phyloP scores from a whole-genome alignment of 2,797 vertebrate genomes.

The Myotis pilosus region DNA sequence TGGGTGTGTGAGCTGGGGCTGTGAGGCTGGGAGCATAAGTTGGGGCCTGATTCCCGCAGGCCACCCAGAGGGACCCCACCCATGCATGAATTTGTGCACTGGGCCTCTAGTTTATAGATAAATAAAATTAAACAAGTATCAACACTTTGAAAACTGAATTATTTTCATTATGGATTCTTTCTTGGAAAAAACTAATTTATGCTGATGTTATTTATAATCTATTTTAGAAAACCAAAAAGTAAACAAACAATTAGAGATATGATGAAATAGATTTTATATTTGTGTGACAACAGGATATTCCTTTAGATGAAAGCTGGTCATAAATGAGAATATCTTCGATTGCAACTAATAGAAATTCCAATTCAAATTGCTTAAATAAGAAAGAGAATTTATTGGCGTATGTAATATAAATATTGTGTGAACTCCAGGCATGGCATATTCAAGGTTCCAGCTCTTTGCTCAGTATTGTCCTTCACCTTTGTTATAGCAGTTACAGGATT shows the following conservation, averaged over 20 bases:
- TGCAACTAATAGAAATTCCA: not conserved
- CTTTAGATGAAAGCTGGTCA: not conserved
- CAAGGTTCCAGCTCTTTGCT: not conserved
- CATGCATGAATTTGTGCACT: too few relatives aligned
- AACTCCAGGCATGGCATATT: not conserved
- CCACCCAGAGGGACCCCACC: too few relatives aligned
- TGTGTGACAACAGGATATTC: not conserved
- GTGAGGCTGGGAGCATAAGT: too few relatives aligned
- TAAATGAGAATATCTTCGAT: not conserved
- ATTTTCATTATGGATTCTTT: not conserved
- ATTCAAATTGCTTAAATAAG: conserved; percentile 22
- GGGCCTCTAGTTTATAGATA: not conserved
- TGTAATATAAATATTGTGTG: not conserved
- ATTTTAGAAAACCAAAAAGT: not conserved
- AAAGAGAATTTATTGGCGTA: not conserved
- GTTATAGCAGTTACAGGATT: not conserved
- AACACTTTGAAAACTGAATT: not conserved
- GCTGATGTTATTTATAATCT: not conserved
- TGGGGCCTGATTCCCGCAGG: too few relatives aligned
- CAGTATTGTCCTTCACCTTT: not conserved
- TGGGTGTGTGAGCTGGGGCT: too few relatives aligned
- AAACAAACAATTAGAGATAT: not conserved
- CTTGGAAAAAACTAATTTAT: not conserved
- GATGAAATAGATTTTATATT: not conserved
- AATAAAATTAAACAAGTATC: not conserved